Evolutionary conservation across 2,888 invertebrate species (phyloP).

Genomic region (Calliopum simillimum): DNA sequence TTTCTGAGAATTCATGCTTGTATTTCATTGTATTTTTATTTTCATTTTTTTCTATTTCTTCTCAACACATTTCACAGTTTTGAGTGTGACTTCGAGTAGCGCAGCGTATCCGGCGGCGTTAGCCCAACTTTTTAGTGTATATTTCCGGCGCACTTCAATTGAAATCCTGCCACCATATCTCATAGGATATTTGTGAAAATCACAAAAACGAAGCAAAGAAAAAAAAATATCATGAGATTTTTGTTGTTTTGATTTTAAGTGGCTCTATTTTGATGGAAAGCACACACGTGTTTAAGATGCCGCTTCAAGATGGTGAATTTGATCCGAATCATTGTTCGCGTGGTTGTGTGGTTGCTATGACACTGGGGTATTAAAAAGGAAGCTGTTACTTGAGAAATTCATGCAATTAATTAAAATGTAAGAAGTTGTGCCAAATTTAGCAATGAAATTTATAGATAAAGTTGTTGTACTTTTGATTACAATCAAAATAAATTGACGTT

Average conservation of each 20-base stretch:
- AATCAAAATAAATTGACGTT: too few species aligned
- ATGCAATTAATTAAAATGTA: too few species aligned
- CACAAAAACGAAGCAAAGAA: too few species aligned
- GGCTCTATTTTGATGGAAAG: constrained; percentile 25
- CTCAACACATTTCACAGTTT: not conserved
- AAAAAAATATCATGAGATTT: not conserved
- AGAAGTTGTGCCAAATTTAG: too few species aligned
- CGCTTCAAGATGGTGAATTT: not conserved
- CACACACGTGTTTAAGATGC: constrained; percentile 24
- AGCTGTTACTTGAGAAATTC: too few species aligned
- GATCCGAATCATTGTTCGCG: not conserved
- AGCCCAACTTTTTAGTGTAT: constrained; percentile 25
- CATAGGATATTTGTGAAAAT: constrained; percentile 10
- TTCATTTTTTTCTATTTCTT: not conserved
- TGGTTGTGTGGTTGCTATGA: not conserved
- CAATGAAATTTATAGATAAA: too few species aligned
- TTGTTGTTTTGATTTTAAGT: constrained; percentile 11
- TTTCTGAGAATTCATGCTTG: constrained; percentile 11
- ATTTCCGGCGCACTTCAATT: constrained; percentile 16
- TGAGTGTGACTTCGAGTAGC: too few species aligned
- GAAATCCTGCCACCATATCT: constrained; percentile 18
- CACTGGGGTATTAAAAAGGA: too few species aligned
- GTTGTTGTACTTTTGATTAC: too few species aligned
- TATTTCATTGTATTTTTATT: not conserved
- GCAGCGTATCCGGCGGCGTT: constrained; percentile 25